These are phyloP conservation scores for Sebastes glaucus DNA, from an alignment of 2,797 vertebrate species.

Conservation along the genomic window DNA sequence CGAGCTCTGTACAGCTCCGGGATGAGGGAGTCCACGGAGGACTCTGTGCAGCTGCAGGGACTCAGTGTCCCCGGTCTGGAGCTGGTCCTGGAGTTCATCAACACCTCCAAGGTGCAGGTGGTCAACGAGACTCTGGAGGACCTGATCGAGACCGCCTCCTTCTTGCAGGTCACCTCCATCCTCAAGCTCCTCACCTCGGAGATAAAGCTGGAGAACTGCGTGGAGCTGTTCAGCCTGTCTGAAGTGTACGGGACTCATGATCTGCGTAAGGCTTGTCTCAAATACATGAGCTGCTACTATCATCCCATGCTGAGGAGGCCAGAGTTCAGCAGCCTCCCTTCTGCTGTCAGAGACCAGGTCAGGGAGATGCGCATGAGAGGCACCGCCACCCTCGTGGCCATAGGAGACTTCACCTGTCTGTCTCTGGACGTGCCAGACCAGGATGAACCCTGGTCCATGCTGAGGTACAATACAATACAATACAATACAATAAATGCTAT, in stretches of 20 bases:
- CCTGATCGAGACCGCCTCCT: conserved; percentile 93
- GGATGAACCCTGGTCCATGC: conserved; percentile 89
- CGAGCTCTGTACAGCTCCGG: conserved; percentile 94
- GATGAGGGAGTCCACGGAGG: conserved; percentile 92
- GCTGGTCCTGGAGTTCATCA: conserved; percentile 93
- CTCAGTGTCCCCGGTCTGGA: conserved; percentile 91
- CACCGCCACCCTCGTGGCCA: conserved; percentile 86
- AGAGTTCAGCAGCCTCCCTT: conserved; percentile 83
- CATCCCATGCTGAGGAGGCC: conserved; percentile 89
- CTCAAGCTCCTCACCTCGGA: conserved; percentile 88
- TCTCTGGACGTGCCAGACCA: conserved; percentile 81
- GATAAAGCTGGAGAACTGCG: conserved; percentile 89
- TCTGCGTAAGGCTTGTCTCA: conserved; percentile 86
- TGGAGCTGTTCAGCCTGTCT: conserved; percentile 89
- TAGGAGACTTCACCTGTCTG: conserved; percentile 87
- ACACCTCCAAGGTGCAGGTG: conserved; percentile 88
- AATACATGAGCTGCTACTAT: conserved; percentile 90
- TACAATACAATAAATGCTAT: too few relatives aligned
- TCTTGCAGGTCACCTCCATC: conserved; percentile 92
- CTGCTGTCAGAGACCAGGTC: conserved; percentile 81
- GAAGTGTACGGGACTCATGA: conserved; percentile 92
- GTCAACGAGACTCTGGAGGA: conserved; percentile 88
- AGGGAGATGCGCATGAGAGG: conserved; percentile 89
- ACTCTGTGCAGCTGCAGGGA: conserved; percentile 89
- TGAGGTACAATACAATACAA: conserved; percentile 75